Evolutionary conservation across 2,888 invertebrate genomes (phyloP).

Genomic region (Ophioninae sp.): DNA sequence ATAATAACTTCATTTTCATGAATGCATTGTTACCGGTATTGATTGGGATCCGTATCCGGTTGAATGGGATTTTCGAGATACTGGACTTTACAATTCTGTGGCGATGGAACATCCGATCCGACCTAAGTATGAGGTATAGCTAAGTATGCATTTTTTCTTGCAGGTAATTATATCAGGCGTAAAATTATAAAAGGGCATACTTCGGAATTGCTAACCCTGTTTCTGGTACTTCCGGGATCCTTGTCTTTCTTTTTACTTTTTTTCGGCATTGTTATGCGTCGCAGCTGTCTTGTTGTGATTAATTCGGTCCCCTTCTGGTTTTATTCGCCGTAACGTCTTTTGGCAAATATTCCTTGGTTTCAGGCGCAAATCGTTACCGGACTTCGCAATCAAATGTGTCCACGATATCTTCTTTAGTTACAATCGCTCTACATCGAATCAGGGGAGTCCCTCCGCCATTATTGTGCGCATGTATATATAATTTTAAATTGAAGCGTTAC

Average conservation of each 20-base stretch:
- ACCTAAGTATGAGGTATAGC: background rate
- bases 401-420: no score
- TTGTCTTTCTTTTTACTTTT: background rate
- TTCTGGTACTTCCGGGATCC: background rate
- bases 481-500: no score
- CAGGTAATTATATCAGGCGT: background rate
- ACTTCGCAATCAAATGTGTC: no score
- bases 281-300: background rate
- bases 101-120: background rate
- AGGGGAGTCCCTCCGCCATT: no score
- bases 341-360: background rate
- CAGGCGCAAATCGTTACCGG: background rate
- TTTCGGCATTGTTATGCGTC: background rate
- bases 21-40: constrained; percentile 5
- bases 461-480: no score
- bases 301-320: background rate
- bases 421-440: no score
- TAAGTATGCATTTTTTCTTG: background rate
- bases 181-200: background rate
- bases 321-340: background rate
- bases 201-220: background rate
- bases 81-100: background rate
- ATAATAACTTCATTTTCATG: background rate
- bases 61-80: constrained; percentile 8
- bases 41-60: background rate